phyloP scores from a whole-genome alignment of 2,113 vertebrate species.

The Bungarus multicinctus region DNA sequence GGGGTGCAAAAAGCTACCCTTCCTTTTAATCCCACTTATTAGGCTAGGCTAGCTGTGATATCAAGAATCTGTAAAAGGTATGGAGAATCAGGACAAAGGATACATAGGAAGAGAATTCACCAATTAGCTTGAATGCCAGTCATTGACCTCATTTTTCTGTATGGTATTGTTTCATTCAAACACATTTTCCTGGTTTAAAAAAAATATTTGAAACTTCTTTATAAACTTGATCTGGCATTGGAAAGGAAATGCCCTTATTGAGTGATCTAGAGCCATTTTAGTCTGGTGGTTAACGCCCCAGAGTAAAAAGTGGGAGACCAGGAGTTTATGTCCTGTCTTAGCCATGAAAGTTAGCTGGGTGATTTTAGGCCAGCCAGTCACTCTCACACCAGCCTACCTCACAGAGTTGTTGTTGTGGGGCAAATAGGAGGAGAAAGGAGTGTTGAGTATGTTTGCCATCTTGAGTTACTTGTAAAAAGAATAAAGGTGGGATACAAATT shows the following conservation, averaged over 20 bases:
- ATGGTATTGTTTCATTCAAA: background rate
- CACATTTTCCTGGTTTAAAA: background rate
- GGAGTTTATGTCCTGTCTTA: background rate
- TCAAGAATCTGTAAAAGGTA: background rate
- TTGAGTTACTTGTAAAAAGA: background rate
- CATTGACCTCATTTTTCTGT: background rate
- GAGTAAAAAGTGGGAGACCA: background rate
- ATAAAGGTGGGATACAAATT: background rate
- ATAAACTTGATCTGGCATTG: background rate
- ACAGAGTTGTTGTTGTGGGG: background rate
- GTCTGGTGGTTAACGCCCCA: background rate
- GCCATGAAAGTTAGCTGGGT: background rate
- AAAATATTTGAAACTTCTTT: background rate
- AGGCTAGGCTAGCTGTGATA: background rate
- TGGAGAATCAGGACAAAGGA: slow-evolving; percentile 1
- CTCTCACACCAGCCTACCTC: background rate
- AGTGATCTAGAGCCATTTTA: background rate
- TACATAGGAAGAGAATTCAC: background rate
- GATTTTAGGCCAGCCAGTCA: background rate
- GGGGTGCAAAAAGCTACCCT: background rate
- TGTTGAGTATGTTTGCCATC: background rate
- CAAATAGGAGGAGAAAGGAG: background rate
- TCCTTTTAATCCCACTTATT: background rate
- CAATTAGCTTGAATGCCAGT: background rate
- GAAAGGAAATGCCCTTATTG: background rate